These are phyloP conservation scores for Phocides pigmalion DNA, from an alignment of 1,140 invertebrate genomes.

Conservation along the genomic window DNA sequence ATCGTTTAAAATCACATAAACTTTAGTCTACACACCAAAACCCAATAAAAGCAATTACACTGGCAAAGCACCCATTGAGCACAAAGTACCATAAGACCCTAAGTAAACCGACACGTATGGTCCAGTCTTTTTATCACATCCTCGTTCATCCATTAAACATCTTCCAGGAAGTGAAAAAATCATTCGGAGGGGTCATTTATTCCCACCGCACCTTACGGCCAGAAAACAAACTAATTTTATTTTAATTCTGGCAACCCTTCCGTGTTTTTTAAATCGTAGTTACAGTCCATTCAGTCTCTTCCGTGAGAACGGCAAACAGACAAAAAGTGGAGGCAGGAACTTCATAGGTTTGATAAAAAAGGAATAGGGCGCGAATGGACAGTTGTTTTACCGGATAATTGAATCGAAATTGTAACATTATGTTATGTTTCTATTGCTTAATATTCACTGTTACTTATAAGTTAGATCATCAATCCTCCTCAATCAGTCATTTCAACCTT, in stretches of 20 bases:
- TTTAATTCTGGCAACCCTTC: constrained; percentile 74
- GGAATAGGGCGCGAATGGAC: constrained; percentile 66
- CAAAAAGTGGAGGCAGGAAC: constrained; percentile 37
- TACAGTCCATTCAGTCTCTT: constrained; percentile 68
- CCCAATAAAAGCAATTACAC: constrained; percentile 5
- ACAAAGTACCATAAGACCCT: constrained; percentile 25
- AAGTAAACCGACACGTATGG: constrained; percentile 41
- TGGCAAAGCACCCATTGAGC: neutral
- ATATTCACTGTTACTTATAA: no score
- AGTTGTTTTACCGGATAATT: no score
- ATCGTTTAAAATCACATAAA: no score
- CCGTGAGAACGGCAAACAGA: constrained; percentile 77
- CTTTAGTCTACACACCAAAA: neutral
- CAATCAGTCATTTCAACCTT: no score
- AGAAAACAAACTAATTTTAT: constrained; percentile 73
- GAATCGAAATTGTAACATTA: no score
- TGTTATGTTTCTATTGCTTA: no score
- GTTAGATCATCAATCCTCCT: no score
- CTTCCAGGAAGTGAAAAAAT: constrained; percentile 69
- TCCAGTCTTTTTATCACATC: constrained; percentile 50
- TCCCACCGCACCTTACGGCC: constrained; percentile 69
- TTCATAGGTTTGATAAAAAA: constrained; percentile 56
- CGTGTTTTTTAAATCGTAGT: constrained; percentile 64
- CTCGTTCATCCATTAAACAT: constrained; percentile 45
- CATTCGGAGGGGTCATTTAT: constrained; percentile 62